Evolutionary conservation across 2,888 invertebrate species (phyloP).

Genomic region (Caenorhabditis auriculariae): DNA sequence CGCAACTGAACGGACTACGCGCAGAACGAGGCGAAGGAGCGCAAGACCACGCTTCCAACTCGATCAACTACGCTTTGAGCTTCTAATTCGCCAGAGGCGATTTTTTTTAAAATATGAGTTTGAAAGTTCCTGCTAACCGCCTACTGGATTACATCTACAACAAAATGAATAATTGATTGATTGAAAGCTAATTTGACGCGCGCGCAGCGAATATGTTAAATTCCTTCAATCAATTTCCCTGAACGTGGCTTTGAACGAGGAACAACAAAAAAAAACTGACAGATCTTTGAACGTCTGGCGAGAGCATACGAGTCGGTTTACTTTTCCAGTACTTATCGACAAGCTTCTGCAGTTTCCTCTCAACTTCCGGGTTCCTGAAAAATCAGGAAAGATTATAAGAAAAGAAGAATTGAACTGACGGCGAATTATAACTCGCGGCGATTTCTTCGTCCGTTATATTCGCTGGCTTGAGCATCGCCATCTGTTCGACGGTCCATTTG

Average conservation of each 20-base stretch:
- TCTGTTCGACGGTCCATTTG: conserved; percentile 33
- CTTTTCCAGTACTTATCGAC: conserved; percentile 38
- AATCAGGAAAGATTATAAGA: neutral
- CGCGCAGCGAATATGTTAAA: too few species aligned
- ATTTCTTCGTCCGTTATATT: conserved; percentile 40
- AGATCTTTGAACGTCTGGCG: conserved; percentile 35
- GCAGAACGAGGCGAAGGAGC: too few species aligned
- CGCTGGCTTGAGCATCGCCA: conserved; percentile 31
- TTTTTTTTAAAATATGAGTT: too few species aligned
- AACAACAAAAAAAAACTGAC: neutral
- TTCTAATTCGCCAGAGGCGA: too few species aligned
- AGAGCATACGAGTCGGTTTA: conserved; percentile 30
- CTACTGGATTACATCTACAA: too few species aligned
- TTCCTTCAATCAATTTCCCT: too few species aligned
- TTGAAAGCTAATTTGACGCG: too few species aligned
- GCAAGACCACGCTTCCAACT: too few species aligned
- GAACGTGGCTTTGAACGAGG: neutral
- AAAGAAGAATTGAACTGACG: conserved; percentile 11
- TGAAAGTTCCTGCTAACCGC: too few species aligned
- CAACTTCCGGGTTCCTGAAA: conserved; percentile 33
- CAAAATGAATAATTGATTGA: too few species aligned
- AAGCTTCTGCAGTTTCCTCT: conserved; percentile 26
- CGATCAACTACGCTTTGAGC: too few species aligned
- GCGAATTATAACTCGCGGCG: conserved; percentile 21
- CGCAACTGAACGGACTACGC: too few species aligned